Evolutionary conservation across 2,797 vertebrate genomes (phyloP).

Genomic region (Eidolon dupreanum): DNA sequence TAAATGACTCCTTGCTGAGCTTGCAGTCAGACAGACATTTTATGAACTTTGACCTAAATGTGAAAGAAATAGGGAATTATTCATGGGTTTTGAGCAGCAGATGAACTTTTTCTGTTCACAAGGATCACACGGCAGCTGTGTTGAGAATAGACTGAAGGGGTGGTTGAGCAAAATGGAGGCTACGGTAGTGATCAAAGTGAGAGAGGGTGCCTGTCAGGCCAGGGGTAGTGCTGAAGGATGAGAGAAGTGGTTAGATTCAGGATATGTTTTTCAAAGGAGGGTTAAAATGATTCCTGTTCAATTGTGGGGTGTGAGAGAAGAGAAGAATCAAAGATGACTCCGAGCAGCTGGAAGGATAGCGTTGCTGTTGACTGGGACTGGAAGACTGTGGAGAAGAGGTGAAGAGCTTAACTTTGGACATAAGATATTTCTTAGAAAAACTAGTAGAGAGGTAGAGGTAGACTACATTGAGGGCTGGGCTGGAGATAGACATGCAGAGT

Average conservation of each 20-base stretch:
- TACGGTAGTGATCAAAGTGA: rapidly evolving
- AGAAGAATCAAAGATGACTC: background rate
- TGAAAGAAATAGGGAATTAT: background rate
- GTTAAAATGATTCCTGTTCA: background rate
- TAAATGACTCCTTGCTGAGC: background rate
- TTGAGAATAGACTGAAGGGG: background rate
- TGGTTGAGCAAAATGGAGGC: background rate
- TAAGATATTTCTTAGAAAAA: background rate
- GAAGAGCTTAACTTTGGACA: background rate
- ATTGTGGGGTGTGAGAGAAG: background rate
- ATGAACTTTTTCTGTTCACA: background rate
- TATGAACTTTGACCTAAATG: background rate
- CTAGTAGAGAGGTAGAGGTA: too few relatives aligned
- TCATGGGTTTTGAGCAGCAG: background rate
- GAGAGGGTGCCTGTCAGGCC: background rate
- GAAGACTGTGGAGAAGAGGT: background rate
- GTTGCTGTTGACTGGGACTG: background rate
- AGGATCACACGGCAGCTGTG: background rate
- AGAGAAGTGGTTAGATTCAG: background rate
- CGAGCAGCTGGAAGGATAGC: background rate
- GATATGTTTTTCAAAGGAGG: background rate
- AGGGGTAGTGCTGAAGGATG: background rate
- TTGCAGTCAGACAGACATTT: background rate
- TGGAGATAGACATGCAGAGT: background rate
- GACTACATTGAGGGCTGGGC: background rate